phyloP scores from a whole-genome alignment of 2,113 vertebrate genomes.

The Trichechus manatus region DNA sequence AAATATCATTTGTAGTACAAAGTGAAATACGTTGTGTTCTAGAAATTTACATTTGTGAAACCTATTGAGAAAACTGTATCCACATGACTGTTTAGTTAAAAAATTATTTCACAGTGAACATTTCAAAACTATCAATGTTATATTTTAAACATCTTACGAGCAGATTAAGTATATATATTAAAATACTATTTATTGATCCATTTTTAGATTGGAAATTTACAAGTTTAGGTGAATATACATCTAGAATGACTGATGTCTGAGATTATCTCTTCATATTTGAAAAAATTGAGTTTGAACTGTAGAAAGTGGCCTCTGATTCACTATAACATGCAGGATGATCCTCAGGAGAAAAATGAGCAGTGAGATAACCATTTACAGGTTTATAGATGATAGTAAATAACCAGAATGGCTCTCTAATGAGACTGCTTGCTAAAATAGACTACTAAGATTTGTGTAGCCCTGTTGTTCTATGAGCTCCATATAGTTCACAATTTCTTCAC shows the following conservation, averaged over 20 bases:
- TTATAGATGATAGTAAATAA: neutral
- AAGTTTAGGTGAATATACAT: neutral
- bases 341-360: neutral
- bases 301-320: neutral
- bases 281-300: neutral
- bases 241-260: neutral
- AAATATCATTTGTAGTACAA: neutral
- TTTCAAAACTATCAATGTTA: neutral
- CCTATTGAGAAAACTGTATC: neutral
- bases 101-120: neutral
- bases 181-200: neutral
- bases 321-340: neutral
- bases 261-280: neutral
- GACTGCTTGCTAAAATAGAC: neutral
- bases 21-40: neutral
- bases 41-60: neutral
- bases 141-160: neutral
- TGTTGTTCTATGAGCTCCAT: neutral
- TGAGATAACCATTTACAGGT: neutral
- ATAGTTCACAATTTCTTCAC: neutral
- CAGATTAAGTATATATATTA: neutral
- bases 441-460: neutral
- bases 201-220: neutral
- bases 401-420: neutral
- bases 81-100: neutral